Percentiles rank a stretch among this genome's conserved stretches.
phyloP scores from a whole-genome alignment of 2,113 vertebrate genomes.

The Hiodon tergisus region DNA sequence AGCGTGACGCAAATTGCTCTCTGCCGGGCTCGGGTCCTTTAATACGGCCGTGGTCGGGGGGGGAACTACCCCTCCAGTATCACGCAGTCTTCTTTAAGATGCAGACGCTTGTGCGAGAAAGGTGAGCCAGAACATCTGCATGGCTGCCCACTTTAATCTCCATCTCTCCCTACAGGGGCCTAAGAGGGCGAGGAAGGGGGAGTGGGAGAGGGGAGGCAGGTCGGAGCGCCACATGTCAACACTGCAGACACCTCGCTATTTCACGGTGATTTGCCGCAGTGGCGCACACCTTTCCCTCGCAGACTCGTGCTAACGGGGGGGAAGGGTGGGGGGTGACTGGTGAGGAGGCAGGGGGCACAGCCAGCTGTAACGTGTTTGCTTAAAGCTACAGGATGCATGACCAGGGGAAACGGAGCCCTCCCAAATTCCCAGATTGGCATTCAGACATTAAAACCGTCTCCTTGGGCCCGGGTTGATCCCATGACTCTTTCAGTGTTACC shows the following conservation, averaged over 20 bases:
- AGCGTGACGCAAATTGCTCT: conserved; percentile 5
- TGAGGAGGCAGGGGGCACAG: too few relatives aligned
- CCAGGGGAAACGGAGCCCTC: neutral
- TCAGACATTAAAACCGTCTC: neutral
- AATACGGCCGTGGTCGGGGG: neutral
- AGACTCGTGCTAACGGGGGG: neutral
- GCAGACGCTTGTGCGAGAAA: neutral
- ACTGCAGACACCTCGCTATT: neutral
- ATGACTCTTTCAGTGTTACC: too few relatives aligned
- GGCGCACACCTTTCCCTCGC: neutral
- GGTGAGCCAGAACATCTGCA: neutral
- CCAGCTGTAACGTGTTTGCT: neutral
- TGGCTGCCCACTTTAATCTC: conserved; percentile 2
- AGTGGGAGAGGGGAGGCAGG: neutral
- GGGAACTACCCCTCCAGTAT: neutral
- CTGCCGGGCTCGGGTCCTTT: neutral
- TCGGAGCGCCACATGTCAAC: neutral
- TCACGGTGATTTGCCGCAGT: neutral
- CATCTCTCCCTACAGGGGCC: neutral
- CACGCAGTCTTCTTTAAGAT: neutral
- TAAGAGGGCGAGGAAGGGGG: neutral
- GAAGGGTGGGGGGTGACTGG: neutral
- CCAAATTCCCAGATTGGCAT: too few relatives aligned
- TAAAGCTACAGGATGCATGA: neutral
- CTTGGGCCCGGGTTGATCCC: neutral